Percentiles rank a stretch among this genome's conserved stretches.
phyloP scores from a whole-genome alignment of 1,140 invertebrate species.

The Drosophila ambigua region DNA sequence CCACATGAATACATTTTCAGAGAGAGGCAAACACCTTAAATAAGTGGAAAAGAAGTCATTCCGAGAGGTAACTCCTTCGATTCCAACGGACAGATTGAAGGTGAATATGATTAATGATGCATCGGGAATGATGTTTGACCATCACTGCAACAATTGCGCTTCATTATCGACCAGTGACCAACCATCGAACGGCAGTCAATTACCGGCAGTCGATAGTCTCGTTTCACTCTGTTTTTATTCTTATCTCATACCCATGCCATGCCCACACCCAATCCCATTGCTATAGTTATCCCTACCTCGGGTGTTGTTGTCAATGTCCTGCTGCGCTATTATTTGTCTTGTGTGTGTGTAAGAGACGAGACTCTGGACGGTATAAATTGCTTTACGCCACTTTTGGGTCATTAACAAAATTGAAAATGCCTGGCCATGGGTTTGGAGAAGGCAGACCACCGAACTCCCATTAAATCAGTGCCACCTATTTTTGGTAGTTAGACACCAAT shows the following conservation, averaged over 20 bases:
- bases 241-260: neutral
- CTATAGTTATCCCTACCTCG: conserved; percentile 19
- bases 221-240: conserved; percentile 17
- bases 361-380: conserved; percentile 68
- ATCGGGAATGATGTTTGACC: conserved; percentile 57
- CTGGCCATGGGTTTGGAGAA: conserved; percentile 11
- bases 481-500: conserved; percentile 64
- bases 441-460: conserved; percentile 44
- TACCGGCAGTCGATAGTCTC: conserved; percentile 38
- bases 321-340: conserved; percentile 83
- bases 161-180: conserved; percentile 66
- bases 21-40: conserved; percentile 70
- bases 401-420: conserved; percentile 83
- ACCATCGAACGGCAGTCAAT: conserved; percentile 51
- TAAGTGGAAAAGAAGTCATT: conserved; percentile 59
- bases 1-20: conserved; percentile 15
- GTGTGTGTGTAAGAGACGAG: conserved; percentile 50
- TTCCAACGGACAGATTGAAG: conserved; percentile 5
- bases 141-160: conserved; percentile 62
- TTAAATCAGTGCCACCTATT: conserved; percentile 73
- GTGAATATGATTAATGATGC: conserved; percentile 64
- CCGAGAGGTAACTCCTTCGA: conserved; percentile 34
- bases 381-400: conserved; percentile 82
- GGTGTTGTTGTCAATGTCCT: conserved; percentile 83
- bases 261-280: neutral